A percentile compares a stretch with the other conserved stretches of the same genome.
These are phyloP conservation scores for Teinopalpus imperialis DNA, from an alignment of 2,888 invertebrate genomes.

Conservation along the genomic window DNA sequence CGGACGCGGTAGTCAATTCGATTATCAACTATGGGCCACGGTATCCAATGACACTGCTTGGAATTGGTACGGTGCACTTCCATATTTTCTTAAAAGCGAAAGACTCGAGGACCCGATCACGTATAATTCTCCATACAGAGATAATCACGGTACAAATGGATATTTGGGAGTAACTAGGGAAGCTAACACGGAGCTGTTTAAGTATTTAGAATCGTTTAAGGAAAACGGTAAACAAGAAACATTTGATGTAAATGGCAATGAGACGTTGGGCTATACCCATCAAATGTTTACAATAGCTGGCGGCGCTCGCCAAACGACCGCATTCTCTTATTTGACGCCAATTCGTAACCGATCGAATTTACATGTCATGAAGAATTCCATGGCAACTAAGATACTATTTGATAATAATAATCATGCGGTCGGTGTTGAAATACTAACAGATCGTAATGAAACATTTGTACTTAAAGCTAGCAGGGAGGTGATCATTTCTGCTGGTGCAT, in stretches of 20 bases:
- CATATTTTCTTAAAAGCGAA: slow-evolving; percentile 40
- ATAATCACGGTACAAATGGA: slow-evolving; percentile 38
- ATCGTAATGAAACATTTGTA: slow-evolving; percentile 30
- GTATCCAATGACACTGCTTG: slow-evolving; percentile 33
- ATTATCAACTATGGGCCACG: slow-evolving; percentile 37
- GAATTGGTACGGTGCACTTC: slow-evolving; percentile 34
- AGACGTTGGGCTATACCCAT: slow-evolving; percentile 43
- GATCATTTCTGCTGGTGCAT: slow-evolving; percentile 46
- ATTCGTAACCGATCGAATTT: slow-evolving; percentile 39
- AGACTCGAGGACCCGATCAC: slow-evolving; percentile 32
- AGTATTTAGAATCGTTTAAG: slow-evolving; percentile 41
- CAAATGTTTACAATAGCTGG: slow-evolving; percentile 40
- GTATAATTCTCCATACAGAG: slow-evolving; percentile 27
- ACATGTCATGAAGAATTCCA: slow-evolving; percentile 39
- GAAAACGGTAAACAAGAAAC: slow-evolving; percentile 44
- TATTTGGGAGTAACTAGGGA: slow-evolving; percentile 35
- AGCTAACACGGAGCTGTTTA: slow-evolving; percentile 22
- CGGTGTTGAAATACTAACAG: slow-evolving; percentile 36
- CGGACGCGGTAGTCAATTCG: slow-evolving; percentile 35
- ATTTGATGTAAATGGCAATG: slow-evolving; percentile 43
- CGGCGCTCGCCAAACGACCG: slow-evolving; percentile 42
- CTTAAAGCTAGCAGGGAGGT: slow-evolving; percentile 43
- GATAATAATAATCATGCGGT: slow-evolving; percentile 42
- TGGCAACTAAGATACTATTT: slow-evolving; percentile 43
- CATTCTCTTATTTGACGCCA: slow-evolving; percentile 38